These are phyloP conservation scores for Sternotherus odoratus DNA, from an alignment of 2,797 vertebrate species.

Conservation along the genomic window DNA sequence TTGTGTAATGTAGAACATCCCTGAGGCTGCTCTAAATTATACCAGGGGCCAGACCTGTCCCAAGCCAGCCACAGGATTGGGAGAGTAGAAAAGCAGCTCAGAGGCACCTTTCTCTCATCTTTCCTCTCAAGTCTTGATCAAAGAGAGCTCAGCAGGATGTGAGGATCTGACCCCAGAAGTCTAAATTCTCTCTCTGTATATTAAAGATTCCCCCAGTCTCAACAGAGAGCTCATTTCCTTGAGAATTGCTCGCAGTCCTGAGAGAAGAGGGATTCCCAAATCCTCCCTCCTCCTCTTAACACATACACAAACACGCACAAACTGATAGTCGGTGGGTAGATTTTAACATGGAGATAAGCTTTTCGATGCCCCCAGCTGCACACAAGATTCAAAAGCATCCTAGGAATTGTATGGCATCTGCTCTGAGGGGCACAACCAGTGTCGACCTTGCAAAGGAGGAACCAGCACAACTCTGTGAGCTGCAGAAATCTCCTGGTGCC, in stretches of 20 bases:
- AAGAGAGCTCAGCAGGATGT: background rate
- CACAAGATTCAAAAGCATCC: background rate
- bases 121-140: background rate
- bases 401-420: background rate
- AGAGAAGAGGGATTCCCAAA: background rate
- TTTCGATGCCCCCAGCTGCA: background rate
- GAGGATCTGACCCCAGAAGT: background rate
- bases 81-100: background rate
- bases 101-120: rapidly evolving
- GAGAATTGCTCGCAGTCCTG: background rate
- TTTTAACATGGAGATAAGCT: background rate
- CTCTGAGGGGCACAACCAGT: background rate
- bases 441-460: background rate
- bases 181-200: background rate
- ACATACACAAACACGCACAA: background rate
- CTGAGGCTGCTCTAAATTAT: background rate
- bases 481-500: background rate
- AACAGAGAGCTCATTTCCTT: background rate
- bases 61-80: rapidly evolving
- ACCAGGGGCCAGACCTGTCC: background rate
- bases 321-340: background rate
- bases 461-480: background rate
- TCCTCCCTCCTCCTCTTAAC: background rate
- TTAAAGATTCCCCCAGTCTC: background rate
- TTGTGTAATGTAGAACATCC: background rate